These are phyloP conservation scores for Phyllostomus discolor DNA, from an alignment of 2,113 vertebrate species.

Conservation along the genomic window DNA sequence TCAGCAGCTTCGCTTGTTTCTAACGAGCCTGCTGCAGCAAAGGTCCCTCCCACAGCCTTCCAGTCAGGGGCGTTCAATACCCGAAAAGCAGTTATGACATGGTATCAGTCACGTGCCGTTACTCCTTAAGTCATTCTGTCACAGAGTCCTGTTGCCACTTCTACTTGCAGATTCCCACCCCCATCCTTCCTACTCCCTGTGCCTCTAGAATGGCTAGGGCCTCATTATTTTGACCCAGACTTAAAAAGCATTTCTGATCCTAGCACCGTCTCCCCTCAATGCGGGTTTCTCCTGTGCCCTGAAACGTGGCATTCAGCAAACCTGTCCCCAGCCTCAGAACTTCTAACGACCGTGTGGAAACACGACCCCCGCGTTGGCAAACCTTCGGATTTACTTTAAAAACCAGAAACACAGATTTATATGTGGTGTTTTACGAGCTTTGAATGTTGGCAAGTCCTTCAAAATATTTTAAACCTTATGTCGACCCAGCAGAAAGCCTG, in stretches of 20 bases:
- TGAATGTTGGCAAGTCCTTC: not conserved
- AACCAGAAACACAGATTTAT: not conserved
- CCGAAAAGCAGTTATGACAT: not conserved
- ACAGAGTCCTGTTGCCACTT: not conserved
- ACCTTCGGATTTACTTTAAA: not conserved
- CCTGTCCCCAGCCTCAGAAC: not conserved
- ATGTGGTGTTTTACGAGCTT: not conserved
- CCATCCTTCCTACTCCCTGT: not conserved
- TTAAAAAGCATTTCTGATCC: not conserved
- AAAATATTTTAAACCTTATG: not conserved
- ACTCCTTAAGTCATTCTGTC: not conserved
- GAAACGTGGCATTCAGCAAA: not conserved
- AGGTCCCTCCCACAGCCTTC: not conserved
- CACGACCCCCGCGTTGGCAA: not conserved
- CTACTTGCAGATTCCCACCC: fast-evolving
- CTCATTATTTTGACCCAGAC: not conserved
- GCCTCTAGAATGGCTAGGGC: not conserved
- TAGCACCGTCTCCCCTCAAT: not conserved
- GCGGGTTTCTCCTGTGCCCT: not conserved
- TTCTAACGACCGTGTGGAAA: not conserved
- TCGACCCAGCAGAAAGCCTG: not conserved
- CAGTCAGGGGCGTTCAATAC: too few species aligned
- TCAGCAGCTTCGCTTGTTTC: not conserved
- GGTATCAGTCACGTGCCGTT: not conserved
- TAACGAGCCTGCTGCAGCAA: not conserved